Conservation (phyloP, 2,888 invertebrate genomes). For the Ormyrus pomaceus region DNA sequence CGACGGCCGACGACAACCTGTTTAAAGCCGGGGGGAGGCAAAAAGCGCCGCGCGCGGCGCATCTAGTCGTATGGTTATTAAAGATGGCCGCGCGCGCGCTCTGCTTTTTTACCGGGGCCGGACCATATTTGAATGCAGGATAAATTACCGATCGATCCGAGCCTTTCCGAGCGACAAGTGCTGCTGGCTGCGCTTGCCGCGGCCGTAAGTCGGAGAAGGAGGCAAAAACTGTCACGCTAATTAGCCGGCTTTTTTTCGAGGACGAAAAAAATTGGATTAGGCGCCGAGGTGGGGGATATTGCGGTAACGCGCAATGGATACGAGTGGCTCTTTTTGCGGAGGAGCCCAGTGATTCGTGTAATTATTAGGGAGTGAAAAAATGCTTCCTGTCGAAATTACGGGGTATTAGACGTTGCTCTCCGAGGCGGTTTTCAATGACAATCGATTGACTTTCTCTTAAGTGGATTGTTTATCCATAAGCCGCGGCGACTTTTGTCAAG, state of each 20-base stretch:
- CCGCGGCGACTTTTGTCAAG: no score
- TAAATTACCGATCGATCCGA: slow-evolving; percentile 54
- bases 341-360: no score
- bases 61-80: slow-evolving; percentile 66
- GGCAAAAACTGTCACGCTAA: slow-evolving; percentile 49
- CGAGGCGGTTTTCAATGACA: no score
- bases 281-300: neutral
- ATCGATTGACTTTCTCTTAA: no score
- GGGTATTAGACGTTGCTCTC: no score
- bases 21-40: slow-evolving; percentile 68
- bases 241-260: slow-evolving; percentile 25
- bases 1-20: slow-evolving; percentile 70
- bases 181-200: slow-evolving; percentile 21
- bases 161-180: slow-evolving; percentile 45
- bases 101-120: slow-evolving; percentile 35
- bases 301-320: no score
- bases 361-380: no score
- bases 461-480: no score
- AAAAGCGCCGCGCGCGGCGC: slow-evolving; percentile 63
- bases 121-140: slow-evolving; percentile 67
- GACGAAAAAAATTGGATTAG: slow-evolving; percentile 15
- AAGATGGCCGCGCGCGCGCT: slow-evolving; percentile 64
- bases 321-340: no score
- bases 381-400: no score
- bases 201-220: neutral